phyloP scores from a whole-genome alignment of 2,797 vertebrate species.

The Zonotrichia albicollis region DNA sequence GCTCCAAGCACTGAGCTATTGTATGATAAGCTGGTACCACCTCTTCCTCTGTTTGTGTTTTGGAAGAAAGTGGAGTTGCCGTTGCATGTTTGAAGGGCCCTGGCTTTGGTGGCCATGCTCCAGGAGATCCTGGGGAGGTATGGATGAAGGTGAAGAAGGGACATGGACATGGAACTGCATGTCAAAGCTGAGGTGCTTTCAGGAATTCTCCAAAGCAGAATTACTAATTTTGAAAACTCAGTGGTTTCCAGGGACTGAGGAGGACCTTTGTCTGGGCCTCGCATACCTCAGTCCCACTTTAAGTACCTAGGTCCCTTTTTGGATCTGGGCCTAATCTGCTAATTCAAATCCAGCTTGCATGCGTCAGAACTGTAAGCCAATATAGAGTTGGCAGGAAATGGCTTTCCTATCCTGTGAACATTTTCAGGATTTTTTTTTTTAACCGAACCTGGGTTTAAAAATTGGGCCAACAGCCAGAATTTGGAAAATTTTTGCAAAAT shows the following conservation, averaged over 20 bases:
- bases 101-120: not conserved
- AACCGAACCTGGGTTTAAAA: conserved; percentile 59
- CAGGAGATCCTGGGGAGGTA: not conserved
- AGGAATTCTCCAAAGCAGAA: not conserved
- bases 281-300: conserved; percentile 48
- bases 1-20: not conserved
- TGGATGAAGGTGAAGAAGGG: not conserved
- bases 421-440: conserved; percentile 60
- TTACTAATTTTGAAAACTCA: conserved; percentile 2
- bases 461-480: conserved; percentile 59
- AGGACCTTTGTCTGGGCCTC: conserved; percentile 55
- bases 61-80: not conserved
- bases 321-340: conserved; percentile 61
- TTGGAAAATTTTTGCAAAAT: conserved; percentile 41
- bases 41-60: conserved; percentile 65
- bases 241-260: conserved; percentile 41
- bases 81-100: not conserved
- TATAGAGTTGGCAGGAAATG: conserved; percentile 70
- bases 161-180: not conserved
- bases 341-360: conserved; percentile 61
- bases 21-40: conserved; percentile 37
- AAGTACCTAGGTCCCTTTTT: conserved; percentile 63
- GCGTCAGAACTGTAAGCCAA: conserved; percentile 63
- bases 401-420: conserved; percentile 66
- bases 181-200: not conserved